Conservation (phyloP, 2,888 invertebrate species). For the Marronus borbonicus region DNA sequence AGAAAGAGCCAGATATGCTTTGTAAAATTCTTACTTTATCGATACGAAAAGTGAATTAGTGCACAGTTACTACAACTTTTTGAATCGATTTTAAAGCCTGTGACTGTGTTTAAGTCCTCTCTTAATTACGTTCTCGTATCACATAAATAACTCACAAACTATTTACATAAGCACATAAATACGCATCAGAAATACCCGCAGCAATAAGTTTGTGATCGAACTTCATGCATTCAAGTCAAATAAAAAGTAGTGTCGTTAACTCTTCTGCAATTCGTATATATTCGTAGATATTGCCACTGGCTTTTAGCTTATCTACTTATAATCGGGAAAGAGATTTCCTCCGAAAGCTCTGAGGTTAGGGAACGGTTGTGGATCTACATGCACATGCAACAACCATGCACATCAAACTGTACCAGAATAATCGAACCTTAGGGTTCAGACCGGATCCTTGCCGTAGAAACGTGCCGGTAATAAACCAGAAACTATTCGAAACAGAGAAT, state of each 20-base stretch:
- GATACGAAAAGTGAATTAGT: too few species aligned
- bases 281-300: neutral
- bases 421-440: conserved; percentile 84
- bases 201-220: neutral
- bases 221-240: neutral
- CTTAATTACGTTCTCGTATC: too few species aligned
- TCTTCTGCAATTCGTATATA: neutral
- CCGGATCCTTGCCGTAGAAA: conserved; percentile 90
- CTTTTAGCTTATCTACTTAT: conserved; percentile 21
- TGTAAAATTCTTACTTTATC: too few species aligned
- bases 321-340: neutral
- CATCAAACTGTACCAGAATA: conserved; percentile 30
- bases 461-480: conserved; percentile 94
- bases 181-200: too few species aligned
- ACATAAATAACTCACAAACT: too few species aligned
- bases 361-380: conserved; percentile 16
- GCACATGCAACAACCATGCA: conserved; percentile 49
- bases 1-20: too few species aligned
- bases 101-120: too few species aligned
- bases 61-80: too few species aligned
- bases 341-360: conserved; percentile 12
- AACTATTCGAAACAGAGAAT: conserved; percentile 90
- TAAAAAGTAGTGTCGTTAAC: conserved; percentile 1
- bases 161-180: too few species aligned
- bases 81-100: too few species aligned